Base-by-base conservation (phyloP, 2,888 invertebrate species). In the Tinea trinotella region DNA sequence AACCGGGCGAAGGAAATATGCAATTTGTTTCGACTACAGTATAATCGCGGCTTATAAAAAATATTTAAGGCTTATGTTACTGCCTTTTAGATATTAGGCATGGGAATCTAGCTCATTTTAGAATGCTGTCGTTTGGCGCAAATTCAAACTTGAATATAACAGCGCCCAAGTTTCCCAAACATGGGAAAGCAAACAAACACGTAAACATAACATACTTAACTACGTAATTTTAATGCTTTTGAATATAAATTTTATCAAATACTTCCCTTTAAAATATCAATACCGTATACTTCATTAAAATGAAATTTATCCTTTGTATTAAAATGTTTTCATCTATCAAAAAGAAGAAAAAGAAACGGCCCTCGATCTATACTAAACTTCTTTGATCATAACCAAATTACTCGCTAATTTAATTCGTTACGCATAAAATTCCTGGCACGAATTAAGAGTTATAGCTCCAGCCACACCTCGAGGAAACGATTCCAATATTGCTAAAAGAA, bases 401-500 rank as follows among this genome's bases (percentile, higher is more conserved):
- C 5, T 46, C 46, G 46, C 46, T 46, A 46, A 46, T 46, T 46
- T 46, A 46, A 46, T 46, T 46, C 7, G 48, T n/a, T 50, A 24
- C n/a, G 50, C 50, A 50, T 50, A 50, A 50, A 50, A 50, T 13
- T 24, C 24, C 4, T 13, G 24, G 22, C 24, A 22, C 22, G 50
- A 50, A 50, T 50, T 50, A 50, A 24, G 50, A 50, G 24, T 50
- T 50, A 50, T 24, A 13, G 15, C 24, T 20, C 10, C 7, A 22
- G 24, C 50, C 50, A 24, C 50, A 50, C 50, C 50, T 50, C 18
- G 18, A 22, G 50, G 50, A 50, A 50, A 24, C 18, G 19, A 24
- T 50, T 24, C 24, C 50, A 50, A 50, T 50, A 50, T 50, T 50
- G 24, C 13, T 50, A 50, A 50, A 48, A 19, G 46, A 46, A 75